Evolutionary conservation across 2,797 vertebrate genomes (phyloP).

Genomic region (Avahi laniger): DNA sequence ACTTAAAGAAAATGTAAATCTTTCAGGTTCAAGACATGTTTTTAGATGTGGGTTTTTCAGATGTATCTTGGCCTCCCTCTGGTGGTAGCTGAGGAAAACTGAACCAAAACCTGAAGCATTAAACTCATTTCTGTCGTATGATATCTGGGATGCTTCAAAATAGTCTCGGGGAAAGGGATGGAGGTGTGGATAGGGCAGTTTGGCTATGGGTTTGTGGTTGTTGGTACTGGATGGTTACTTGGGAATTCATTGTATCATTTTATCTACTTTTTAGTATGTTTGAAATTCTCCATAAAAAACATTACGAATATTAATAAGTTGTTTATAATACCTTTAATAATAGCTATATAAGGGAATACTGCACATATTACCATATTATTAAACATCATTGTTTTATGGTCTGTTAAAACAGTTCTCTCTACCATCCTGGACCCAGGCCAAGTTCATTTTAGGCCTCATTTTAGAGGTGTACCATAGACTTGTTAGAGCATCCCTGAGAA

Average conservation of each 20-base stretch:
- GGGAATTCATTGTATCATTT: neutral
- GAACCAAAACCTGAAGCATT: neutral
- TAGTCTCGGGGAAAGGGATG: neutral
- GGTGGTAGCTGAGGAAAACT: conserved; percentile 60
- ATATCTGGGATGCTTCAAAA: neutral
- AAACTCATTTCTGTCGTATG: neutral
- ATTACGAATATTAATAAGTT: neutral
- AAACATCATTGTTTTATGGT: neutral
- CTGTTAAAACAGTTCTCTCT: neutral
- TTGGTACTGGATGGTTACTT: neutral
- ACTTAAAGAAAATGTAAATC: neutral
- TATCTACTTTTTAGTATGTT: neutral
- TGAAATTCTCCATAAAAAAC: neutral
- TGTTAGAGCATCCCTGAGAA: neutral
- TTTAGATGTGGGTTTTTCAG: conserved; percentile 24
- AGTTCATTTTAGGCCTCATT: neutral
- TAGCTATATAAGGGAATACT: neutral
- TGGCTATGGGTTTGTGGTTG: neutral
- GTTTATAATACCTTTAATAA: neutral
- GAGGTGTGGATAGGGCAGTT: neutral
- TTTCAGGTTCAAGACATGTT: neutral
- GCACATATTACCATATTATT: neutral
- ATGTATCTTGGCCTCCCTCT: conserved; percentile 73
- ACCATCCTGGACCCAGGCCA: neutral
- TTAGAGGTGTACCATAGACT: neutral